Evolutionary conservation across 2,113 vertebrate genomes (phyloP).

Genomic region (Centropristis striata): DNA sequence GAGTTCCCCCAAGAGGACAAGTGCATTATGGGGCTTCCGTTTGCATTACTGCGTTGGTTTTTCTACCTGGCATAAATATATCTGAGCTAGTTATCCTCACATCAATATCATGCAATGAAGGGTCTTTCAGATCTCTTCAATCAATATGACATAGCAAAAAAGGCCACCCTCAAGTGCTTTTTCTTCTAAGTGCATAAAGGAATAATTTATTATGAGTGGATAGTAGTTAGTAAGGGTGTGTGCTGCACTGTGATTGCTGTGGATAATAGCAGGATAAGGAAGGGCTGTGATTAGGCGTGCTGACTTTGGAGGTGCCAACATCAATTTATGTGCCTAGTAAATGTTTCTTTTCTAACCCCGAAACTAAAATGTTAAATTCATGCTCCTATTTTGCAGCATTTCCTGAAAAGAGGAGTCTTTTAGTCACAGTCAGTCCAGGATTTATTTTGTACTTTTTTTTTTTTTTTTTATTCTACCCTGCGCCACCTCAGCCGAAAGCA

Average conservation of each 20-base stretch:
- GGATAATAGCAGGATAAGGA: constrained; percentile 51
- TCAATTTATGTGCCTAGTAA: neutral
- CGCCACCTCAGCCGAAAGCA: neutral
- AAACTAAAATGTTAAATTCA: constrained; percentile 8
- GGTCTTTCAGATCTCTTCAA: neutral
- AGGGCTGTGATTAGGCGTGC: constrained; percentile 39
- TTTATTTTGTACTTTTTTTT: no score
- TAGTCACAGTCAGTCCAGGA: neutral
- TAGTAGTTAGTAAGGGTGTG: constrained; percentile 46
- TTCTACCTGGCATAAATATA: neutral
- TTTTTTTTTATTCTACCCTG: neutral
- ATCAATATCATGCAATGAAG: neutral
- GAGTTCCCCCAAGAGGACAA: constrained; percentile 25
- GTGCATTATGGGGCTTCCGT: neutral
- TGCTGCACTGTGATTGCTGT: constrained; percentile 18
- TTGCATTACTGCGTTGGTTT: constrained; percentile 1
- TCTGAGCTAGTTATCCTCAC: no score
- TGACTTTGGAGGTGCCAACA: neutral
- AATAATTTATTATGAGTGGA: neutral
- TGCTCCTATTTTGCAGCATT: neutral
- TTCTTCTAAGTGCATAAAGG: constrained; percentile 2
- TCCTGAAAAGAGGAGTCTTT: neutral
- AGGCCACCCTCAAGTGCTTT: neutral
- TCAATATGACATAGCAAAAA: constrained; percentile 8
- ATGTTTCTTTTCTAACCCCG: neutral